Evolutionary conservation across 2,113 vertebrate genomes (phyloP), one percentile per base, ranked within the genome.

Genomic region (Periophthalmodon schlosseri): DNA sequence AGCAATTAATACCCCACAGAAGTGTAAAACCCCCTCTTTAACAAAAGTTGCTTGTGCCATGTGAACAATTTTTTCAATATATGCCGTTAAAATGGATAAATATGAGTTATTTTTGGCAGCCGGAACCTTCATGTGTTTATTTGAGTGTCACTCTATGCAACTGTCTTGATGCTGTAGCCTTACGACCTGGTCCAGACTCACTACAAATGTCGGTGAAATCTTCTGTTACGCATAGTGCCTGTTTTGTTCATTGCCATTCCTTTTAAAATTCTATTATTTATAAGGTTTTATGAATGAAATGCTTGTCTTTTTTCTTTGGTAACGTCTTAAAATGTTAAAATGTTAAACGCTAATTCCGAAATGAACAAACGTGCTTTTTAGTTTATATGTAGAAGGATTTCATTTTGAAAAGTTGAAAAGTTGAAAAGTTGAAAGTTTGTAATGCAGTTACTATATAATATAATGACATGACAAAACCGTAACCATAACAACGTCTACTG

Each of bases 251-350:
- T 61, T 49, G 16, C 66, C 60, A 10, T 56, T 15, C 33, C 47
- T 20, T 58, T 60, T 52, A 61, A 77, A 76, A 70, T 69, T 24
- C 76, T 89, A 85, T 87, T 87, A 73, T 84, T 39, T 88, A 81
- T 83, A 75, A 81, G 52, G 65, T 77, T 86, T 87, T 82, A 47
- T 80, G 15, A 64, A 16, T 64, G 5, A 70, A 72, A 10, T 34
- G 9, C 47, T 47, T 68, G 64, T 3, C 7, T 3, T 49, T 1
- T 44, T 28, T 24, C 36, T 72, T 70, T 78, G 58, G 16, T 50
- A 10, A 10, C 52, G 47, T 74, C 74, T 66, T 64, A 64, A 64
- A 54, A 73, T 70, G 52, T 20, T 49, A 15, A 44, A 28, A 3
- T 28, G 28, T 60, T 28, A 18, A 18, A 52, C 15, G 11, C 57